Evolutionary conservation across 2,888 invertebrate species (phyloP), one percentile per base, ranked within the genome.

Genomic region (Aspidiotus destructor): DNA sequence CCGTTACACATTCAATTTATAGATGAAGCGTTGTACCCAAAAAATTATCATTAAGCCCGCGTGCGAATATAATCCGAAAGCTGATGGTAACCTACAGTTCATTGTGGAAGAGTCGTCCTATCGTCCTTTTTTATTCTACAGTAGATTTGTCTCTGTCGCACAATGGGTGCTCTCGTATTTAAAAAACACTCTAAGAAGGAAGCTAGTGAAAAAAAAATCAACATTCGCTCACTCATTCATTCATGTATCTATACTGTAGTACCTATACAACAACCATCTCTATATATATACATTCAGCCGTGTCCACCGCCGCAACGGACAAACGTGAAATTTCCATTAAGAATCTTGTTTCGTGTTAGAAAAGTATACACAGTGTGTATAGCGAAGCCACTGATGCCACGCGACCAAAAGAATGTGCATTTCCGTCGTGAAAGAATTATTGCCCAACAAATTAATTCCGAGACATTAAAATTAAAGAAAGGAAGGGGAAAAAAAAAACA

Each of bases 361-460:
- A 48, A 48, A 11, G 48, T n/a, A 48, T 48, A 11, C 48, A 28
- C 28, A 28, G 28, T 28, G 28, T 28, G 28, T 28, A 28, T 28
- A 28, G 28, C 28, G 28, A 28, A 28, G 48, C 48, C 11, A 11
- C n/a, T 11, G 48, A 48, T 48, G 60, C 60, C 63, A 63, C 63
- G 63, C 63, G 63, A 63, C 63, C 63, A 54, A 54, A 48, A 52
- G 54, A 63, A 63, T 63, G 52, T 41, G 53, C 63, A 8, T 63
- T 63, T 53, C 53, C 63, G 63, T 53, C 57, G 63, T 52, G 15
- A 11, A 53, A 13, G 11, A 63, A 63, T 63, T 63, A 63, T 63
- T 63, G 54, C 63, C 54, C 63, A 15, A 63, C 63, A 63, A 63
- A 63, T 63, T 63, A 63, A 63, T 63, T 63, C 63, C 53, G 54